phyloP scores from a whole-genome alignment of 2,113 vertebrate genomes.

The Arvicanthis niloticus region DNA sequence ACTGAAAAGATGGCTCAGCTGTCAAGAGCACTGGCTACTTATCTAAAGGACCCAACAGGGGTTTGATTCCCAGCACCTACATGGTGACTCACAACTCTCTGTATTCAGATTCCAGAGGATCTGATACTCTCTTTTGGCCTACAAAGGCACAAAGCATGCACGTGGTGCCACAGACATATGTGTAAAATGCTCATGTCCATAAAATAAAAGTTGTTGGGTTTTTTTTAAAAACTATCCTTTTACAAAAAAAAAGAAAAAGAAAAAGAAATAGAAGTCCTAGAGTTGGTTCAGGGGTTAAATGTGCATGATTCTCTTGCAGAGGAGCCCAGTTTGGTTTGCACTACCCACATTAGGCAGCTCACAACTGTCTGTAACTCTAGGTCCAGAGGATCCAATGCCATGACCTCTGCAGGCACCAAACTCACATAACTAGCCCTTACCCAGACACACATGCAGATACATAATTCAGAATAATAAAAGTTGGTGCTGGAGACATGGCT shows the following conservation, averaged over 20 bases:
- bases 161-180: background rate
- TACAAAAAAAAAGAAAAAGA: too few species aligned
- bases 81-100: background rate
- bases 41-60: background rate
- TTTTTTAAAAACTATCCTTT: background rate
- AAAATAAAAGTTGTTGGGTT: background rate
- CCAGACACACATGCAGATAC: background rate
- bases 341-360: background rate
- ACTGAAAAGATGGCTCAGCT: background rate
- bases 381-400: background rate
- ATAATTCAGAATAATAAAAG: background rate
- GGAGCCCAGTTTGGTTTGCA: background rate
- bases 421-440: background rate
- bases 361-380: background rate
- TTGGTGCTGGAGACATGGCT: background rate
- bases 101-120: background rate
- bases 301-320: background rate
- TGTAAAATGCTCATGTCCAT: background rate
- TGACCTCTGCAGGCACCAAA: background rate
- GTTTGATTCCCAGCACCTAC: background rate
- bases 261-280: background rate
- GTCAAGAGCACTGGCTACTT: background rate
- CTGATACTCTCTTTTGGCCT: background rate
- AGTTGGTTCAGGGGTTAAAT: background rate
- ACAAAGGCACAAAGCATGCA: background rate